Evolutionary conservation across 2,797 vertebrate genomes (phyloP).

Genomic region (Salarias fasciatus): DNA sequence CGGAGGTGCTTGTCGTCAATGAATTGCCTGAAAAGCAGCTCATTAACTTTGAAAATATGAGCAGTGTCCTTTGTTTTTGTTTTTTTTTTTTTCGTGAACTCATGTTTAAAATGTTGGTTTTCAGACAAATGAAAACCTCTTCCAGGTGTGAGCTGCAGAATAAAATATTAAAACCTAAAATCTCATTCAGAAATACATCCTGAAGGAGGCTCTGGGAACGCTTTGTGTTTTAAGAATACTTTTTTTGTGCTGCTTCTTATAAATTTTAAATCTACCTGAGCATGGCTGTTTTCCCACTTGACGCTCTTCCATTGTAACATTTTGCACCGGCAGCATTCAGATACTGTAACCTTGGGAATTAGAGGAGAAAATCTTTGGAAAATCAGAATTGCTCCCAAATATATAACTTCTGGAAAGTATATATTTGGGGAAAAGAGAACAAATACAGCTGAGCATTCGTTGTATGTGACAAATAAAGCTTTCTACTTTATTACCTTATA

Average conservation of each 20-base stretch:
- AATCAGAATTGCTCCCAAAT: too few species aligned
- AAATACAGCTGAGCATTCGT: too few species aligned
- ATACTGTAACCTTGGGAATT: too few species aligned
- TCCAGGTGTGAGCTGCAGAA: constrained; percentile 17
- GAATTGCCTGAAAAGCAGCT: not conserved
- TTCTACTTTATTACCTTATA: too few species aligned
- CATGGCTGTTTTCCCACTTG: constrained; percentile 23
- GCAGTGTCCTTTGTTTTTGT: not conserved
- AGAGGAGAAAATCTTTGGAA: too few species aligned
- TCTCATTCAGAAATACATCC: constrained; percentile 6
- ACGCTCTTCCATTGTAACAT: too few species aligned
- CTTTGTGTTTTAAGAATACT: constrained; percentile 38
- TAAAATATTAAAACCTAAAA: constrained; percentile 35
- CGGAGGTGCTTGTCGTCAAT: not conserved
- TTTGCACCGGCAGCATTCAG: too few species aligned
- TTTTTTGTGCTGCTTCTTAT: constrained; percentile 31
- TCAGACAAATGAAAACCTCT: not conserved
- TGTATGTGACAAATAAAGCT: too few species aligned
- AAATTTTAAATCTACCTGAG: constrained; percentile 47
- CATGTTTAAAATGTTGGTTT: constrained; percentile 10
- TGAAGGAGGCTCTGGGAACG: constrained; percentile 25
- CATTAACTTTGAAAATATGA: not conserved
- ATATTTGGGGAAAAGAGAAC: too few species aligned
- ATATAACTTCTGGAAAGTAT: too few species aligned
- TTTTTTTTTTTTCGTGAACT: not conserved